Evolutionary conservation across 2,797 vertebrate species (phyloP).

Genomic region (Xiphophorus birchmanni): DNA sequence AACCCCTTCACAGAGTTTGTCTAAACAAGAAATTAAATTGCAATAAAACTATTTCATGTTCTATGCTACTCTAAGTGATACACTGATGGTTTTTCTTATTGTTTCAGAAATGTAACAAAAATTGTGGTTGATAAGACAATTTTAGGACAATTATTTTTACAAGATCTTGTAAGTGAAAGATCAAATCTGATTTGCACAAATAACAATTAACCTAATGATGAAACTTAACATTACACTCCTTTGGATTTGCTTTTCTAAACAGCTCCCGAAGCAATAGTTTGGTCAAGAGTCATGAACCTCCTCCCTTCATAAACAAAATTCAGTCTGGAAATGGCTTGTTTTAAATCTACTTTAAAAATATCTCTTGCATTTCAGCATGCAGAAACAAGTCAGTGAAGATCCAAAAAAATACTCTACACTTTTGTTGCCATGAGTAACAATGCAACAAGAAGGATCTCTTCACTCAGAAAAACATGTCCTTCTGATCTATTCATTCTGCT

Average conservation of each 20-base stretch:
- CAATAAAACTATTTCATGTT: too few relatives aligned
- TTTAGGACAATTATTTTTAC: too few relatives aligned
- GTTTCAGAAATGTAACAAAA: too few relatives aligned
- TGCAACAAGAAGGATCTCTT: conserved; percentile 14
- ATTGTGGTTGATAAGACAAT: too few relatives aligned
- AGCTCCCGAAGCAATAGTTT: background rate
- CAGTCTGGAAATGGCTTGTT: background rate
- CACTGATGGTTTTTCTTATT: too few relatives aligned
- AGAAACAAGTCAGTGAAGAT: background rate
- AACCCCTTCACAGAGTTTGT: too few relatives aligned
- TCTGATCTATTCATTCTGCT: conserved; percentile 7
- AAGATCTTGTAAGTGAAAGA: background rate
- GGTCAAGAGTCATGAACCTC: background rate
- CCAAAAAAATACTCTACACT: background rate
- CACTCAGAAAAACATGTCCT: background rate
- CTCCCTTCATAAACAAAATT: background rate
- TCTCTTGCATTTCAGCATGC: background rate
- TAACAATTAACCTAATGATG: background rate
- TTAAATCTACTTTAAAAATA: conserved; percentile 5
- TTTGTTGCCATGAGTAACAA: conserved; percentile 22
- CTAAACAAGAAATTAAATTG: too few relatives aligned
- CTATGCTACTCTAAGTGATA: too few relatives aligned
- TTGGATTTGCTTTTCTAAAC: background rate
- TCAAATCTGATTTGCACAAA: background rate
- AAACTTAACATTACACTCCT: background rate